Evolutionary conservation across 2,113 vertebrate species (phyloP).

Genomic region (Tympanuchus pallidicinctus): DNA sequence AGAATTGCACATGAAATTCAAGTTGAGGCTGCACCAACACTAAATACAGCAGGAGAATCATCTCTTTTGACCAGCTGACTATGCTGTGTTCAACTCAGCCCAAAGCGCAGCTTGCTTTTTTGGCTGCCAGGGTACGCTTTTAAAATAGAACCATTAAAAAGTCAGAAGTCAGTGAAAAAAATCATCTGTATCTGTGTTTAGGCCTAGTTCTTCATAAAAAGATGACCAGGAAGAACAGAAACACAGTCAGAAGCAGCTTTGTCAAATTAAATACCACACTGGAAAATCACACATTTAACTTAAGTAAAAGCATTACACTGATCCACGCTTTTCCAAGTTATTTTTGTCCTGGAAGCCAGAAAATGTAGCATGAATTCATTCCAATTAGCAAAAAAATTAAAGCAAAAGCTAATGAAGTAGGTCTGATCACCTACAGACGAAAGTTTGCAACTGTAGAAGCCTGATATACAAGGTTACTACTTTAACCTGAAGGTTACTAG

Average conservation of each 20-base stretch:
- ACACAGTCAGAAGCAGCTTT: background rate
- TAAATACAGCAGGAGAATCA: no score
- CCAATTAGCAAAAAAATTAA: background rate
- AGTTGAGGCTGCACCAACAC: no score
- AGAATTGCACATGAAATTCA: no score
- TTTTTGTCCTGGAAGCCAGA: background rate
- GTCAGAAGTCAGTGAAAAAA: background rate
- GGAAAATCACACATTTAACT: background rate
- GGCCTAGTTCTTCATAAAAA: background rate
- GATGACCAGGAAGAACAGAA: background rate
- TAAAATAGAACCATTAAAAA: background rate
- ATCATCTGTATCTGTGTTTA: background rate
- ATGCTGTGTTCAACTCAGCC: background rate
- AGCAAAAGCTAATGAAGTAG: background rate
- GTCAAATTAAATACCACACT: background rate
- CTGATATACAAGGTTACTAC: background rate
- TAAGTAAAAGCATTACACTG: background rate
- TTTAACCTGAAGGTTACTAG: background rate
- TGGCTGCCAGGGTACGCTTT: background rate
- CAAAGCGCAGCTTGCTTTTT: background rate
- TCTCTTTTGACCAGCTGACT: background rate
- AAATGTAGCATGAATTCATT: background rate
- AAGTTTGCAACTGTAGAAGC: background rate
- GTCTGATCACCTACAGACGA: background rate
- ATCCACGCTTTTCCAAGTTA: background rate